Conservation (phyloP, 2,113 vertebrate genomes). For the Tachycineta bicolor region DNA sequence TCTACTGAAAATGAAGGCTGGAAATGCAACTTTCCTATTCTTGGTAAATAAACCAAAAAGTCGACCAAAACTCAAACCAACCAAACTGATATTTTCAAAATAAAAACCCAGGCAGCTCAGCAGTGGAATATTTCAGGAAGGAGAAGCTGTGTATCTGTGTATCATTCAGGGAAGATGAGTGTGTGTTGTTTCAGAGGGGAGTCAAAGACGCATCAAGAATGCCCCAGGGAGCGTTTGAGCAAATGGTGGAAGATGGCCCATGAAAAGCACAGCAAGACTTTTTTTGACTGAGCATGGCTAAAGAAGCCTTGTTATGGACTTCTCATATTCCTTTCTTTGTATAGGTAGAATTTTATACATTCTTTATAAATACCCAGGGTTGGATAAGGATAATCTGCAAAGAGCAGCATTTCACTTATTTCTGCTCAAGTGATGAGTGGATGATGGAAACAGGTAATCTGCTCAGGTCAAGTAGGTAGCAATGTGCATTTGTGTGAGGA, state of each 20-base stretch:
- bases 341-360: neutral
- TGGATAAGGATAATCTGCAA: neutral
- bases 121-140: neutral
- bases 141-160: neutral
- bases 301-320: neutral
- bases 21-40: neutral
- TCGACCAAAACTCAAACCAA: neutral
- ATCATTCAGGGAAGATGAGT: neutral
- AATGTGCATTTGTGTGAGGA: neutral
- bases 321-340: neutral
- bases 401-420: neutral
- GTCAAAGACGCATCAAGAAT: neutral
- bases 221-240: neutral
- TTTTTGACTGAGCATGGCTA: neutral
- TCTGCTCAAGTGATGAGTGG: neutral
- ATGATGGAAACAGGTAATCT: neutral
- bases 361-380: neutral
- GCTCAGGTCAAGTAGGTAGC: neutral
- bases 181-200: neutral
- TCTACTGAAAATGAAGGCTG: neutral
- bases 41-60: neutral
- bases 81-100: neutral
- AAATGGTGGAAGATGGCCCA: rapidly evolving
- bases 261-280: neutral
- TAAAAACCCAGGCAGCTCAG: rapidly evolving